Percentiles rank a stretch among this genome's conserved stretches.
Conservation (phyloP, 2,888 invertebrate species). For the Drosophila villosipedis region DNA sequence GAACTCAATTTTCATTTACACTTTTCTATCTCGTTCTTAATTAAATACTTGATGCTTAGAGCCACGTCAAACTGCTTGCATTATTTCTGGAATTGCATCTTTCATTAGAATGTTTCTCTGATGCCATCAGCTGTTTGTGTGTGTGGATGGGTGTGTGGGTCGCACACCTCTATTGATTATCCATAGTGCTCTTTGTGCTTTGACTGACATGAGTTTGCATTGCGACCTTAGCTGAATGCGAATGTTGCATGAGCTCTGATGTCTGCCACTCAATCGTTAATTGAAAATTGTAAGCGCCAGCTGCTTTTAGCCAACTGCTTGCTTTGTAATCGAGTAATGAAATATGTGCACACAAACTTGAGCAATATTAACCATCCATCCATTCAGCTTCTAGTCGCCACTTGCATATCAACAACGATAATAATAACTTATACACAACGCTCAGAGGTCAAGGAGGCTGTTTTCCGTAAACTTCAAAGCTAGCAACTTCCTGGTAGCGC, state of each 20-base stretch:
- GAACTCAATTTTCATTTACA: not conserved
- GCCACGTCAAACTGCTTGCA: constrained; percentile 22
- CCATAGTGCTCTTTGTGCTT: constrained; percentile 7
- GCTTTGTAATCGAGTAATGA: constrained; percentile 76
- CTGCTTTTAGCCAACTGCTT: constrained; percentile 51
- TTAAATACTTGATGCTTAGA: constrained; percentile 45
- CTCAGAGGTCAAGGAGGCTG: constrained; percentile 42
- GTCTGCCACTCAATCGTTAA: constrained; percentile 55
- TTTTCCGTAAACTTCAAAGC: constrained; percentile 7
- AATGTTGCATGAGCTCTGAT: constrained; percentile 14
- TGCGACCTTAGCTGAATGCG: constrained; percentile 12
- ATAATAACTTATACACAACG: constrained; percentile 37
- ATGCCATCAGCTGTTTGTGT: constrained; percentile 2
- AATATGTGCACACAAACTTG: constrained; percentile 47
- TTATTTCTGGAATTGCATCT: constrained; percentile 40
- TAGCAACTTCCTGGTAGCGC: not conserved
- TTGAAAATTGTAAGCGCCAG: constrained; percentile 65
- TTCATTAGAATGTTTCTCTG: constrained; percentile 35
- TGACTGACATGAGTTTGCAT: not conserved
- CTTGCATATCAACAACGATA: constrained; percentile 57
- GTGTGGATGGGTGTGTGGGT: not conserved
- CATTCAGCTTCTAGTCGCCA: not conserved
- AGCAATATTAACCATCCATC: not conserved
- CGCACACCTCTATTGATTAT: constrained; percentile 19
- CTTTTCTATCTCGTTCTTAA: constrained; percentile 42